Evolutionary conservation across 2,797 vertebrate species (phyloP), one percentile per base, ranked within the genome.

Genomic region (Sciurus carolinensis): DNA sequence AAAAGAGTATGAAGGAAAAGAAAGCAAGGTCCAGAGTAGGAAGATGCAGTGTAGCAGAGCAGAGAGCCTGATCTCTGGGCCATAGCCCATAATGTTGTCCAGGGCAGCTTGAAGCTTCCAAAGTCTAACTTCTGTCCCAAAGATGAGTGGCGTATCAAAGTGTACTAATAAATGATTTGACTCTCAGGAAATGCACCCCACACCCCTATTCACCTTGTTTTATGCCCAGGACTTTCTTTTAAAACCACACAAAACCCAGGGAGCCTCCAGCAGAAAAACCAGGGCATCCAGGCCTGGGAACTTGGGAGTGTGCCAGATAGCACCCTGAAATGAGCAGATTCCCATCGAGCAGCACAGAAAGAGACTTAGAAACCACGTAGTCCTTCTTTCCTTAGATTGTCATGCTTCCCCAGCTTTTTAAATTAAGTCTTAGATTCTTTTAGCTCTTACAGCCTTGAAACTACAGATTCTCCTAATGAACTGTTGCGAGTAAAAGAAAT

Each of bases 401-500:
- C 44, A 28, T 92, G 11, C 57, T 82, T 92, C 30, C 64, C 30
- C 30, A 20, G 54, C 5, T 77, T 92, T 69, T 77, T 36, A 42
- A 54, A 73, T 59, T 76, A 77, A 75, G 24, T 33, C 18, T 75
- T 44, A 22, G 14, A 62, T 62, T 92, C 36, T 94, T 57, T 80
- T 7, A 1, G 26, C 12, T 92, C n/a, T 42, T 30, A 50, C n/a
- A 90, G 67, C 67, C 59, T 81, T 84, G 47, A 90, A 92, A 87
- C 67, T 67, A 90, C 28, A 90, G 50, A 87, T 20, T 44, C 64
- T 90, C 52, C 71, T 30, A 91, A 47, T 86, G 71, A 95, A 44
- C 66, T 80, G 5, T 67, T 94, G 47, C 33, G 81, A 59, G 89
- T 90, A 52, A 84, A 87, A 92, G 81, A 80, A 91, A 26, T 89